Evolutionary conservation across 2,888 invertebrate genomes (phyloP).

Genomic region (Aromia moschata): DNA sequence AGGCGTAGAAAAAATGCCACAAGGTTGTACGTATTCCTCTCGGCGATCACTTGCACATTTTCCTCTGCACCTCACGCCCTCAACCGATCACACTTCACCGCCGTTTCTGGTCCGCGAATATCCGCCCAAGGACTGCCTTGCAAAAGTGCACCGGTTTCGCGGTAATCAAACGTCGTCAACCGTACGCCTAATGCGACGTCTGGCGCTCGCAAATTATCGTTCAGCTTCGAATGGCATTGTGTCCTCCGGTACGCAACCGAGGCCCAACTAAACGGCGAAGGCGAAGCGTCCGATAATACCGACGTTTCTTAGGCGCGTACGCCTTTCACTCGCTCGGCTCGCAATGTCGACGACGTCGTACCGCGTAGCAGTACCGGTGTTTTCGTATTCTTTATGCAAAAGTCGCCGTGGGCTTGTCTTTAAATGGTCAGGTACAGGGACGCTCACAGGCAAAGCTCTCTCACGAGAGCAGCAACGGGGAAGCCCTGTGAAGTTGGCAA

Average conservation of each 20-base stretch:
- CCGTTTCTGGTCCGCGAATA: conserved; percentile 7
- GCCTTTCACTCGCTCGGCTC: conserved; percentile 28
- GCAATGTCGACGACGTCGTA: conserved; percentile 22
- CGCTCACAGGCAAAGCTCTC: too few species aligned
- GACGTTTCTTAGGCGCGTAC: conserved; percentile 21
- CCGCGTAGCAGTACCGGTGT: conserved; percentile 12
- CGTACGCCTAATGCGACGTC: conserved; percentile 17
- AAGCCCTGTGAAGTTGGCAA: too few species aligned
- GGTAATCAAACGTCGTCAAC: conserved; percentile 25
- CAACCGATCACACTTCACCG: neutral
- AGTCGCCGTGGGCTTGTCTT: conserved; percentile 18
- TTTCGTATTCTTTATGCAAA: conserved; percentile 22
- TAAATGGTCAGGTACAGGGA: conserved; percentile 13
- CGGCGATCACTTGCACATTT: conserved; percentile 14
- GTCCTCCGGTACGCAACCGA: conserved; percentile 16
- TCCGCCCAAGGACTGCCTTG: conserved; percentile 1
- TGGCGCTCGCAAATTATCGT: conserved; percentile 20
- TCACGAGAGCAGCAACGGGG: too few species aligned
- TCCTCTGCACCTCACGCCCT: neutral
- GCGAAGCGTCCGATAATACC: conserved; percentile 16
- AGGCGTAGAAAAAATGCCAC: neutral
- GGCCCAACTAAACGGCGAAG: conserved; percentile 24
- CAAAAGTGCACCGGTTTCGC: conserved; percentile 1
- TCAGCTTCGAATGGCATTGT: conserved; percentile 24
- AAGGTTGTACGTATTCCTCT: neutral